Evolutionary conservation across 2,113 vertebrate species (phyloP), one percentile per base, ranked within the genome.

Genomic region (Scomber japonicus): DNA sequence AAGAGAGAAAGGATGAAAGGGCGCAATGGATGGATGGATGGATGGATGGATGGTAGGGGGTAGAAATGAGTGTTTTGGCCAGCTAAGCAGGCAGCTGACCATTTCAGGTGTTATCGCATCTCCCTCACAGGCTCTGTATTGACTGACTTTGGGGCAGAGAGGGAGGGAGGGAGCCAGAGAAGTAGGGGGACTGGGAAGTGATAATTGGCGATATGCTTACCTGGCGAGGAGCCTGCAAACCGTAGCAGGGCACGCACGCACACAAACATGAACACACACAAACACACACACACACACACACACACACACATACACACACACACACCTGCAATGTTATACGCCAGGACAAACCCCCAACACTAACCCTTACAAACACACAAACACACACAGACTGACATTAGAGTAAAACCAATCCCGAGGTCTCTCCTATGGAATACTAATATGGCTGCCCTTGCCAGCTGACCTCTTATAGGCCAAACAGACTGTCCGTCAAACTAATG

Each of bases 401-500:
- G 82, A 84, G 85, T 85, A 90, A 92, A 92, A 91, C 88, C 91
- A 93, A 90, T 92, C 82, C 89, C 5, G 55, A 86, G 49, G 74
- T 83, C 79, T 87, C 87, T 82, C 85, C 85, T 87, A 80, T 83
- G 78, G 91, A 93, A 93, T 94, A 93, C 91, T 92, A 94, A 94
- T 92, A 83, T 60, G 74, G 80, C 80, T 86, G 92, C 92, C 93
- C 93, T 94, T 94, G 93, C 85, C 88, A 90, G 85, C 87, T 93
- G 92, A 94, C 93, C 93, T 87, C 91, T 93, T 83, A 94, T 94
- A 93, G 93, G 93, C 92, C 91, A 92, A 93, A 91, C 90, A 90
- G 88, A 78, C 86, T 94, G 93, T 94, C 92, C 67, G 81, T 94
- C 92, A 93, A 94, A 93, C 93, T 93, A 94, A 94, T 94, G 92